Base-by-base conservation (phyloP, 2,888 invertebrate genomes). In the Germaria angustata region DNA sequence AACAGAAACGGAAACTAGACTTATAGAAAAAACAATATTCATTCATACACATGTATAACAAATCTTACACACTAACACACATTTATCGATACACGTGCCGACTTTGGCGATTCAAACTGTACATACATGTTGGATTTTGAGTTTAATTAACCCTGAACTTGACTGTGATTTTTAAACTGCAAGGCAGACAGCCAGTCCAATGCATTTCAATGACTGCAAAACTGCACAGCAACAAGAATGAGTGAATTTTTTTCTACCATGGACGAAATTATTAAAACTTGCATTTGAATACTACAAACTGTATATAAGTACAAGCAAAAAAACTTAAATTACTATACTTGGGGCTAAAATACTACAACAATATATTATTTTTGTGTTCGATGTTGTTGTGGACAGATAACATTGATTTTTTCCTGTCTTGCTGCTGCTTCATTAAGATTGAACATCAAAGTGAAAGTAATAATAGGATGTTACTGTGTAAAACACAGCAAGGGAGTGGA, bases 81-180 rank as follows among this genome's bases (percentile, higher is more conserved):
- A 49, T 44, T 53, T 69, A 77, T 61, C 46, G 24, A 69, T 79
- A 69, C 82, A 82, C 82, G 82, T 82, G 82, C 39, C 57, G 44
- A 51, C 53, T 46, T 77, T 63, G 78, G 79, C 46, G 61, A 51
- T 59, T 61, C 8, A 61, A 73, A 69, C 73, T 34, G 28, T 34
- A 28, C 24, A 32, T 34, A 28, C 24, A 63, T 41, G 51, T 49
- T 36, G 36, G 22, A 17, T 66, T 79, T 66, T 65, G 46, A 79
- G 71, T 76, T 79, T 66, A 71, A 82, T 79, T 82, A 82, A 72
- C 82, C 82, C 82, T 82, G 82, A 82, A 82, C 82, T 82, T 82
- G 82, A 71, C 71, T 71, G 46, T 55, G 75, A 55, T 77, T 71
- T 36, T 32, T 32, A 61, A 68, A 63, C 44, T 71, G 39, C 51